Conservation (phyloP, 2,113 vertebrate genomes). For the Tragelaphus buxtoni region DNA sequence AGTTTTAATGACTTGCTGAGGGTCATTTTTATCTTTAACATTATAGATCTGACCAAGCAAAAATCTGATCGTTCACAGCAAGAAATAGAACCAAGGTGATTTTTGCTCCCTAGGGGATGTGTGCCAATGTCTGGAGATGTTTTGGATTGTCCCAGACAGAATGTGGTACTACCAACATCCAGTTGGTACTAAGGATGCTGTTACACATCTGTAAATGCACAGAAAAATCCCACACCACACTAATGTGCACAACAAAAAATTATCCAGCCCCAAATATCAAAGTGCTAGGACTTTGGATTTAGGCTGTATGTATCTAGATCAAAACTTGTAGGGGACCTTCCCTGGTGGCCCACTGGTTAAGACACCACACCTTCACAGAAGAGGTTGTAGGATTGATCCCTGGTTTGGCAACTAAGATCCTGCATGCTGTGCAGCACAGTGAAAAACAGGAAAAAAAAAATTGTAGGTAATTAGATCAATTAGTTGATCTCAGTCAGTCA, state of each 20-base stretch:
- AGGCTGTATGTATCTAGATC: not conserved
- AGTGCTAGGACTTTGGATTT: not conserved
- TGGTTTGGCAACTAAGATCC: not conserved
- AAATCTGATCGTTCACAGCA: not conserved
- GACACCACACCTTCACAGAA: not conserved
- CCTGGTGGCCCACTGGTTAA: not conserved
- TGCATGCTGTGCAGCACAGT: not conserved
- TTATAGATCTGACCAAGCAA: not conserved
- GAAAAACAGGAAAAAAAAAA: not conserved
- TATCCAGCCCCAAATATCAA: not conserved
- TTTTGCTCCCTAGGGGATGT: not conserved
- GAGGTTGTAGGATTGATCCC: not conserved
- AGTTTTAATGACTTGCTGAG: not conserved
- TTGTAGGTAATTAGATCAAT: not conserved
- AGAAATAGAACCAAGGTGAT: not conserved
- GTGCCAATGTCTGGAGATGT: not conserved
- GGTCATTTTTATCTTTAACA: not conserved
- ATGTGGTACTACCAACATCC: not conserved
- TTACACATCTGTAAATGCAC: not conserved
- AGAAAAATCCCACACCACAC: not conserved
- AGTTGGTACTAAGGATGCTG: not conserved
- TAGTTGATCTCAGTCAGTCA: not conserved
- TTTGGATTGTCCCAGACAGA: not conserved
- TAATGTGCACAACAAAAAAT: not conserved
- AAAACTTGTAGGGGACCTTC: not conserved